These are phyloP conservation scores for Albula goreensis DNA, from an alignment of 2,113 vertebrate genomes.

Conservation along the genomic window DNA sequence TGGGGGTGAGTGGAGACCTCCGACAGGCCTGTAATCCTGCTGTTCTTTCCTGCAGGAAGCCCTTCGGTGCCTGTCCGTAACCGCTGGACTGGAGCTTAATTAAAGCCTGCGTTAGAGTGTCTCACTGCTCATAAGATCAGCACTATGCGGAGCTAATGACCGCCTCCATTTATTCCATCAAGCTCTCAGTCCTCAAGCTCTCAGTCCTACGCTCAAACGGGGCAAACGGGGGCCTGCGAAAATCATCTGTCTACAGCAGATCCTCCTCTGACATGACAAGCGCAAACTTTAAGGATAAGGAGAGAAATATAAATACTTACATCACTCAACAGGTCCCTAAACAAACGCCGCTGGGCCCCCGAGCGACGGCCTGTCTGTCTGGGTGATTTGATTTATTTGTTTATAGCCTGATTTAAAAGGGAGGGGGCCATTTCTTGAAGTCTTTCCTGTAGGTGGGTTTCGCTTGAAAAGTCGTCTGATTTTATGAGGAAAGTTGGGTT, in stretches of 20 bases:
- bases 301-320: not conserved
- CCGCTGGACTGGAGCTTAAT: conserved; percentile 30
- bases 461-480: not conserved
- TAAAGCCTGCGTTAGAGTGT: conserved; percentile 33
- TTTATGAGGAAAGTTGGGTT: conserved; percentile 34
- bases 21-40: conserved; percentile 9
- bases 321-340: not conserved
- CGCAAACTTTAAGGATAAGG: not conserved
- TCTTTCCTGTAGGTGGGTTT: not conserved
- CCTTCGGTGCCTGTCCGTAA: not conserved
- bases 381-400: not conserved
- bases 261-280: not conserved
- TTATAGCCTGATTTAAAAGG: not conserved
- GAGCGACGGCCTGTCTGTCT: not conserved
- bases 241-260: not conserved
- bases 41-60: not conserved
- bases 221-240: not conserved
- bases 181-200: conserved; percentile 12
- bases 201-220: conserved; percentile 8
- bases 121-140: conserved; percentile 26
- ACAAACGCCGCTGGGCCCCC: not conserved
- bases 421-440: not conserved
- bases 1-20: not conserved
- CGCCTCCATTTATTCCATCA: conserved; percentile 6
- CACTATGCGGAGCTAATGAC: conserved; percentile 29